Conservation (phyloP, 2,113 vertebrate species). For the Ctenodactylus gundi region DNA sequence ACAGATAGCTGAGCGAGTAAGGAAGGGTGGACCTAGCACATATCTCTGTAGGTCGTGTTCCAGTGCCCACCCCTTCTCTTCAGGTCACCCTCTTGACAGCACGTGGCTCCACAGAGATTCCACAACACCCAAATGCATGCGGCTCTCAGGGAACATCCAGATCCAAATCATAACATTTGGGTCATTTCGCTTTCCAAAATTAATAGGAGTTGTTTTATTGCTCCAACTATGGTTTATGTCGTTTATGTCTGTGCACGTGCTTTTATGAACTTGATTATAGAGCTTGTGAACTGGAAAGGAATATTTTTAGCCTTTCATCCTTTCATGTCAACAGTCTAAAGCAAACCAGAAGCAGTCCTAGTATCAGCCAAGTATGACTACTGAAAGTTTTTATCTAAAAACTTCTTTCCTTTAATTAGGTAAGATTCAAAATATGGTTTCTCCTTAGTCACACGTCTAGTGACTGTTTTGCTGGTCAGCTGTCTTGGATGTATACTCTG, state of each 20-base stretch:
- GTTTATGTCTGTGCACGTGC: not conserved
- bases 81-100: too few species aligned
- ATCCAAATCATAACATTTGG: too few species aligned
- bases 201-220: not conserved
- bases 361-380: not conserved
- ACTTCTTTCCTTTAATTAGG: not conserved
- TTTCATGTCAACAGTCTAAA: not conserved
- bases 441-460: not conserved
- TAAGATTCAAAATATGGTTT: not conserved
- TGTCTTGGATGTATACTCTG: not conserved
- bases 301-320: not conserved
- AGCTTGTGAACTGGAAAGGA: not conserved
- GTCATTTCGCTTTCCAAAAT: not conserved
- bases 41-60: too few species aligned
- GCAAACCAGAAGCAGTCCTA: not conserved
- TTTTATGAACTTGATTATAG: not conserved
- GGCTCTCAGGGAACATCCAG: too few species aligned
- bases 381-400: not conserved
- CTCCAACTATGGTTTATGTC: not conserved
- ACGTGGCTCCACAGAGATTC: too few species aligned
- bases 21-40: too few species aligned
- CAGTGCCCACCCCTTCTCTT: too few species aligned
- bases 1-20: too few species aligned
- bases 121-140: too few species aligned
- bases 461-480: not conserved